Conservation (phyloP, 1,140 invertebrate species). For the Pseudomyrmex flavicornis region DNA sequence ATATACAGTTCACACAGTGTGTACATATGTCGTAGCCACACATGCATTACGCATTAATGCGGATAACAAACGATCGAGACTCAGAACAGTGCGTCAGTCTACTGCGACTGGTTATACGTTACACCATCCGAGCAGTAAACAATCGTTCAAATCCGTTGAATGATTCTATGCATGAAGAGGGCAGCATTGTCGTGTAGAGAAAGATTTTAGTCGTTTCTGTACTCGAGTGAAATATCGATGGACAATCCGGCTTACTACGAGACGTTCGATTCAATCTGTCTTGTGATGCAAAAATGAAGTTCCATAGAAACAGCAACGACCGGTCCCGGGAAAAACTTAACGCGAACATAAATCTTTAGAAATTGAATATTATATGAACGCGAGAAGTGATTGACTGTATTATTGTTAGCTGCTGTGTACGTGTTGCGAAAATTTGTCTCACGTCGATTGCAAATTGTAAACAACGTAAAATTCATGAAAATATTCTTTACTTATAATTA, state of each 20-base stretch:
- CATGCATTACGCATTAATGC: conserved; percentile 9
- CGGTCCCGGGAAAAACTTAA: not conserved
- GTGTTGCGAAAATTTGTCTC: not conserved
- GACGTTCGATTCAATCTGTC: conserved; percentile 35
- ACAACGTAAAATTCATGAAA: too few species aligned
- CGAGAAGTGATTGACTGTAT: not conserved
- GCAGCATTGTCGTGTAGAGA: conserved; percentile 62
- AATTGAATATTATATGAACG: conserved; percentile 20
- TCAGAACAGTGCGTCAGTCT: conserved; percentile 68
- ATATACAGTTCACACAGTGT: not conserved
- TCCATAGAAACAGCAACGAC: not conserved
- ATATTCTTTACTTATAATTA: too few species aligned
- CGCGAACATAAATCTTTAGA: conserved; percentile 9
- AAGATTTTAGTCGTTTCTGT: conserved; percentile 55
- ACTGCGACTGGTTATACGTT: conserved; percentile 71
- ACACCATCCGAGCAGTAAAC: conserved; percentile 73
- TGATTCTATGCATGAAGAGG: conserved; percentile 78
- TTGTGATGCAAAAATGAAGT: conserved; percentile 12
- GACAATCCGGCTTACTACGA: conserved; percentile 47
- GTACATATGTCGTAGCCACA: not conserved
- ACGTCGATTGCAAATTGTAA: not conserved
- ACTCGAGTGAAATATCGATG: conserved; percentile 70
- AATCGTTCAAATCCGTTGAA: conserved; percentile 74
- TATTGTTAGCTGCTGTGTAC: not conserved
- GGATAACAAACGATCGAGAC: conserved; percentile 72